A percentile compares a stretch with the other conserved stretches of the same genome.
phyloP scores from a whole-genome alignment of 1,140 invertebrate species.

The Cepaea nemoralis region DNA sequence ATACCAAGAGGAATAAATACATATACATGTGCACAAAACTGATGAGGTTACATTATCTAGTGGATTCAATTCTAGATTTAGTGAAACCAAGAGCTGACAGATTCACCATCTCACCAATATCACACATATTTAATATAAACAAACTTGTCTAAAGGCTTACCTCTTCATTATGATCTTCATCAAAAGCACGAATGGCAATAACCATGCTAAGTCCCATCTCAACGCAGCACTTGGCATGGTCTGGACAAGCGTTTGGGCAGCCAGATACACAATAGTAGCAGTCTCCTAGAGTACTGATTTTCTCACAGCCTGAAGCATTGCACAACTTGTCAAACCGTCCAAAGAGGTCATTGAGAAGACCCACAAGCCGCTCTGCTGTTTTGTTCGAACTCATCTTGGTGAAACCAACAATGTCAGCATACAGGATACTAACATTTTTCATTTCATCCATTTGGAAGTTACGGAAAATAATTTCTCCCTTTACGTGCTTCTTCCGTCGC shows the following conservation, averaged over 20 bases:
- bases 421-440: constrained; percentile 87
- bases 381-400: constrained; percentile 98
- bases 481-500: constrained; percentile 50
- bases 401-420: constrained; percentile 98
- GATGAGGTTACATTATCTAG: too few relatives aligned
- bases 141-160: too few relatives aligned
- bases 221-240: constrained; percentile 93
- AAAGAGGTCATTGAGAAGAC: constrained; percentile 94
- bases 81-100: too few relatives aligned
- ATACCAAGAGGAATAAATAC: too few relatives aligned
- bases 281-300: constrained; percentile 82
- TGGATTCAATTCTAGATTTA: too few relatives aligned
- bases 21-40: too few relatives aligned
- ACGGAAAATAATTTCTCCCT: constrained; percentile 67
- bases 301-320: constrained; percentile 75
- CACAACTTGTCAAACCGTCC: constrained; percentile 95
- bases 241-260: constrained; percentile 86
- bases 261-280: constrained; percentile 97
- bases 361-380: constrained; percentile 80
- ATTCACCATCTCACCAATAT: too few relatives aligned
- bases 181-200: constrained; percentile 84
- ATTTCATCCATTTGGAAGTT: constrained; percentile 90
- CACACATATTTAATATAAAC: too few relatives aligned
- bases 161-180: constrained; percentile 71
- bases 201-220: constrained; percentile 98